Conservation (phyloP, 30 jellyfish, hydroid and myxozoan genomes). For the Chrysaora quinquecirrha region DNA sequence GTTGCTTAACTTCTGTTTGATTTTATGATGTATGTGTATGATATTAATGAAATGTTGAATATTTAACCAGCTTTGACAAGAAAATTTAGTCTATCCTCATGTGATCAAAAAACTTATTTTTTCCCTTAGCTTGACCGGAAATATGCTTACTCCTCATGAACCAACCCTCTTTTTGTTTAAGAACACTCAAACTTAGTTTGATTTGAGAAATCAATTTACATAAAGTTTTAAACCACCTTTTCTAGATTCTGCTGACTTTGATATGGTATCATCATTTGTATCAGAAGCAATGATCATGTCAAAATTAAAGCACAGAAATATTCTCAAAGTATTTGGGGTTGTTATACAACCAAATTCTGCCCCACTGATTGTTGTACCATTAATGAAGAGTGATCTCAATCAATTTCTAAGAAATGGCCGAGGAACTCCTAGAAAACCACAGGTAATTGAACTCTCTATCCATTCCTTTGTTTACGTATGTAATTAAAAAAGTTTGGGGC, state of each 20-base stretch:
- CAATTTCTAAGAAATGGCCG: constrained; percentile 87
- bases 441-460: constrained; percentile 25
- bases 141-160: no score
- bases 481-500: not conserved
- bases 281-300: constrained; percentile 86
- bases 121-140: no score
- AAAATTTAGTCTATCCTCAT: no score
- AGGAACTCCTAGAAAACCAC: constrained; percentile 92
- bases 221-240: no score
- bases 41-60: no score
- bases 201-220: no score
- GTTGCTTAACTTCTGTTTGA: no score
- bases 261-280: constrained; percentile 78
- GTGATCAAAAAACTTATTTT: no score
- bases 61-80: no score
- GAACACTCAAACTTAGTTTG: no score
- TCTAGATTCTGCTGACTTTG: constrained; percentile 78
- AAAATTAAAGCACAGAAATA: constrained; percentile 68
- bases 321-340: constrained; percentile 79
- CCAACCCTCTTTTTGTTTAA: no score
- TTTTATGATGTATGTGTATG: no score
- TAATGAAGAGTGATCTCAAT: constrained; percentile 86
- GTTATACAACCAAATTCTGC: constrained; percentile 81
- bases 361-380: constrained; percentile 87
- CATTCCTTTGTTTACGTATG: not conserved